Conservation (phyloP, 2,797 vertebrate genomes). For the Tympanoctomys barrerae region DNA sequence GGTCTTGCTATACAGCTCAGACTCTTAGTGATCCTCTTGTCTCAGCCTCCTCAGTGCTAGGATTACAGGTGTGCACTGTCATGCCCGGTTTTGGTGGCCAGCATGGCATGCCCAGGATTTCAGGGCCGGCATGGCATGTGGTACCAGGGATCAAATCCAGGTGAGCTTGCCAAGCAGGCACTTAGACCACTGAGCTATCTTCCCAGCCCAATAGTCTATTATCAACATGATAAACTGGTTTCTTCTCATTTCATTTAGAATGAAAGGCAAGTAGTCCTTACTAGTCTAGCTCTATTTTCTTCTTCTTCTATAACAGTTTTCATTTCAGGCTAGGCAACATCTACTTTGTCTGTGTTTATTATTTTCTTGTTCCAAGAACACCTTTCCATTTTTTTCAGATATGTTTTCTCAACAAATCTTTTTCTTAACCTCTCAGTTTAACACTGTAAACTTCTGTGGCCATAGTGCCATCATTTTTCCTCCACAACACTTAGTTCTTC, state of each 20-base stretch:
- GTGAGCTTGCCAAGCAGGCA: too few relatives aligned
- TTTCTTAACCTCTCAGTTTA: not conserved
- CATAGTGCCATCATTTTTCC: not conserved
- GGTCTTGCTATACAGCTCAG: too few relatives aligned
- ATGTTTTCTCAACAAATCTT: not conserved
- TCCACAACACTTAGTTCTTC: not conserved
- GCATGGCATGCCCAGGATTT: too few relatives aligned
- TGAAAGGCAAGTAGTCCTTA: conserved; percentile 15
- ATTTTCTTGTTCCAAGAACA: conserved; percentile 12
- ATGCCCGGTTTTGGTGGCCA: too few relatives aligned
- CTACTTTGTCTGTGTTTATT: conserved; percentile 2
- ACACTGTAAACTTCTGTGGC: not conserved
- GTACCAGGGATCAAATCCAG: too few relatives aligned
- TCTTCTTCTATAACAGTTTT: not conserved
- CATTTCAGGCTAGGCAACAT: not conserved
- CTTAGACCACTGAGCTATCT: too few relatives aligned
- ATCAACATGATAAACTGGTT: not conserved
- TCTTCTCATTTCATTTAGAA: conserved; percentile 54
- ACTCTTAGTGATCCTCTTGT: too few relatives aligned
- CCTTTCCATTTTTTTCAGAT: not conserved
- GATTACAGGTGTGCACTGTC: too few relatives aligned
- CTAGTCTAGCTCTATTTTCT: not conserved
- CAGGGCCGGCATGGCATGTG: too few relatives aligned
- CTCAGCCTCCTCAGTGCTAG: too few relatives aligned
- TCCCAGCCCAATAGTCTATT: not conserved